A percentile compares a stretch with the other conserved stretches of the same genome.
Conservation (phyloP, 2,888 invertebrate species). For the Abrostola triplasia region DNA sequence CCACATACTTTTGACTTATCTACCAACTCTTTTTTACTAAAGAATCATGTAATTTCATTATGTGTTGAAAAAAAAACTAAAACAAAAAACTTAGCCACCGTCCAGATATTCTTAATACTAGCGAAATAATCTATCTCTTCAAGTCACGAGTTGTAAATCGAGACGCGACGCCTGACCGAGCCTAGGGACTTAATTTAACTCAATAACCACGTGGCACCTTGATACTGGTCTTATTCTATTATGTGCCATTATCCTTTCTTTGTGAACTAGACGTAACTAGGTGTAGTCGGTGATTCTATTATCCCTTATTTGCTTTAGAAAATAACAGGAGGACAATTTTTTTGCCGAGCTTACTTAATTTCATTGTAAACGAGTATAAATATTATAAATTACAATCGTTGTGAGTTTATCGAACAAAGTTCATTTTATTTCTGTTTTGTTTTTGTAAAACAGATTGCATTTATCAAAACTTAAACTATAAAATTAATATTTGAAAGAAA, state of each 20-base stretch:
- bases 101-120: not conserved
- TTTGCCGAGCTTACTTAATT: not conserved
- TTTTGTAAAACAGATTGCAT: too few relatives aligned
- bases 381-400: too few relatives aligned
- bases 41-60: too few relatives aligned
- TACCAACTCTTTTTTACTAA: too few relatives aligned
- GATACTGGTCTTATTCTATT: constrained; percentile 31
- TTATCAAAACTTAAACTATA: too few relatives aligned
- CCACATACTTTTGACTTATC: too few relatives aligned
- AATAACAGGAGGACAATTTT: constrained; percentile 23
- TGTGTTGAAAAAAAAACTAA: too few relatives aligned
- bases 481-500: too few relatives aligned
- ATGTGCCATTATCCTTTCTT: constrained; percentile 25
- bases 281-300: constrained; percentile 33
- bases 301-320: constrained; percentile 35
- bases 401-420: too few relatives aligned
- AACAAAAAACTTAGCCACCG: too few relatives aligned
- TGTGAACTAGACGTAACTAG: constrained; percentile 21
- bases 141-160: constrained; percentile 13
- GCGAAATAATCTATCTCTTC: constrained; percentile 1
- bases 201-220: constrained; percentile 36
- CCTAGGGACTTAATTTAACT: constrained; percentile 32
- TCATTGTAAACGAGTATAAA: not conserved
- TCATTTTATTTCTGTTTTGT: too few relatives aligned
- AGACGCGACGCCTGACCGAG: constrained; percentile 8